Percentiles rank a stretch among this genome's conserved stretches.
Conservation (phyloP, 1,140 invertebrate species). For the Wasmannia auropunctata region DNA sequence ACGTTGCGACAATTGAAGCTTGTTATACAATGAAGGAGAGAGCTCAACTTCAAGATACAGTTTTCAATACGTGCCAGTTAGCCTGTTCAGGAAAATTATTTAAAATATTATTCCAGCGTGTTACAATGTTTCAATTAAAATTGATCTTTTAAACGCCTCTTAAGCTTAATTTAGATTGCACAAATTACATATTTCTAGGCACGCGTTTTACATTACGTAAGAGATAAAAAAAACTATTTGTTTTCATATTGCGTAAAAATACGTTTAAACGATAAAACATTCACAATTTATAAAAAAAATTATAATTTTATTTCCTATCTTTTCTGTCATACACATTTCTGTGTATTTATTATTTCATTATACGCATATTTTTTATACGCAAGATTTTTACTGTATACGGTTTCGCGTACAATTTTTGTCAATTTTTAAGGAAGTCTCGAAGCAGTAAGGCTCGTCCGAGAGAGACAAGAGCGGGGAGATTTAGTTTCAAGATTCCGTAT, state of each 20-base stretch:
- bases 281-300: no score
- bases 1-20: background rate
- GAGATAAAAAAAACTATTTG: background rate
- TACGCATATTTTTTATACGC: no score
- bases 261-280: background rate
- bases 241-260: background rate
- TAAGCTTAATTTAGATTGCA: background rate
- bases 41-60: background rate
- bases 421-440: background rate
- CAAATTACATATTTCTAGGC: background rate
- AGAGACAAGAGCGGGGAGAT: background rate
- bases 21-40: conserved; percentile 7
- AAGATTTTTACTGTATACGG: no score
- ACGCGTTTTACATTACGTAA: background rate
- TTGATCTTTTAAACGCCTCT: background rate
- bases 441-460: background rate
- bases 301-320: background rate
- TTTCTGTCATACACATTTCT: no score
- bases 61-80: background rate
- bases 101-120: background rate
- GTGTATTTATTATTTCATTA: no score
- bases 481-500: background rate
- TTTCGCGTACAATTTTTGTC: background rate
- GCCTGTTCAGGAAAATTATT: background rate
- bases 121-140: background rate